A percentile compares a stretch with the other conserved stretches of the same genome.
These are phyloP conservation scores for Scatophagus argus DNA, from an alignment of 2,113 vertebrate species.

Conservation along the genomic window DNA sequence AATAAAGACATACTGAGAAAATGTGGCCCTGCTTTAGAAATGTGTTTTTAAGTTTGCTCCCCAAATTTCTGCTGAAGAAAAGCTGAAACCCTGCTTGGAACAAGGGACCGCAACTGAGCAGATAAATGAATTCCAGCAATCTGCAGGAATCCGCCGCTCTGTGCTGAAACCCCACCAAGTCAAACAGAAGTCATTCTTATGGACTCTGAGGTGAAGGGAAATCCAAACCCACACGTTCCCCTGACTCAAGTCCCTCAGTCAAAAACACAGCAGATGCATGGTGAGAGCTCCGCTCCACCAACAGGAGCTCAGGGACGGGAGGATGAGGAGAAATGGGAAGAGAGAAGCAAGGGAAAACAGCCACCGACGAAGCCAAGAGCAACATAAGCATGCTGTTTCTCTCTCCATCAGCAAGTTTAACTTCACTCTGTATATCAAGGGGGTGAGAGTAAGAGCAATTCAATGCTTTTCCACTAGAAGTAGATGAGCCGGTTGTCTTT, in stretches of 20 bases:
- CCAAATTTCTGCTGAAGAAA: slow-evolving; percentile 51
- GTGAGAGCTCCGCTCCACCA: slow-evolving; percentile 62
- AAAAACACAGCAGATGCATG: slow-evolving; percentile 64
- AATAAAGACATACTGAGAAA: not conserved
- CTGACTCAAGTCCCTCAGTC: slow-evolving; percentile 57
- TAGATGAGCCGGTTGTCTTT: slow-evolving; percentile 22
- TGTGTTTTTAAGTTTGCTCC: slow-evolving; percentile 42
- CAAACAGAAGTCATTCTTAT: slow-evolving; percentile 79
- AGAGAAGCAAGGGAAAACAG: slow-evolving; percentile 63
- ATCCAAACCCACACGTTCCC: slow-evolving; percentile 78
- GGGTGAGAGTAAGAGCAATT: slow-evolving; percentile 36
- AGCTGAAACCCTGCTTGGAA: slow-evolving; percentile 53
- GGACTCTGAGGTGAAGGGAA: slow-evolving; percentile 73
- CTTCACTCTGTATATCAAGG: slow-evolving; percentile 62
- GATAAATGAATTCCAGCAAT: slow-evolving; percentile 79
- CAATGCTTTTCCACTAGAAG: slow-evolving; percentile 38
- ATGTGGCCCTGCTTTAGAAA: slow-evolving; percentile 29
- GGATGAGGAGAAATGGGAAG: slow-evolving; percentile 71
- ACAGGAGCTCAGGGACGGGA: slow-evolving; percentile 58
- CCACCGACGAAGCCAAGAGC: slow-evolving; percentile 68
- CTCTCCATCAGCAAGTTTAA: slow-evolving; percentile 80
- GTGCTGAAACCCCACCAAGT: slow-evolving; percentile 79
- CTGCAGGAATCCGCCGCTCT: slow-evolving; percentile 73
- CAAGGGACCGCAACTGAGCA: slow-evolving; percentile 63
- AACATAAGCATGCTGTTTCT: slow-evolving; percentile 71